Percentiles rank a stretch among this genome's conserved stretches.
Evolutionary conservation across 2,797 vertebrate genomes (phyloP).

Genomic region (Typhlichthys eigenmanni): DNA sequence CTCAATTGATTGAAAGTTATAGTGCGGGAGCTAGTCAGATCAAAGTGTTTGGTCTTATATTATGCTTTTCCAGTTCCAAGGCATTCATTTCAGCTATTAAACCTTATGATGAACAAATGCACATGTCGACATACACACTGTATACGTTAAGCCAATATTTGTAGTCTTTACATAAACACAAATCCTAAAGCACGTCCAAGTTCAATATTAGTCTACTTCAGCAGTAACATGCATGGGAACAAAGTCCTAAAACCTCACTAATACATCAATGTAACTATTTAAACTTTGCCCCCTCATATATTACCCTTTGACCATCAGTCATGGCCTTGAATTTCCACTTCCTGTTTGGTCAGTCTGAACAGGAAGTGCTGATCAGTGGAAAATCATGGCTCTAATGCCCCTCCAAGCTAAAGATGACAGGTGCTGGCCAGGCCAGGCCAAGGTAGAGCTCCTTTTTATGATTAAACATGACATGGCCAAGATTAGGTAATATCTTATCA

Average conservation of each 20-base stretch:
- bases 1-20: no score
- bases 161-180: not conserved
- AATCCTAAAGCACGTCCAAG: not conserved
- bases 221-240: not conserved
- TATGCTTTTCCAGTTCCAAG: no score
- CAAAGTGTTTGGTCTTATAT: no score
- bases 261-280: slow-evolving; percentile 23
- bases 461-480: not conserved
- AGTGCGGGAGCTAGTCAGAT: no score
- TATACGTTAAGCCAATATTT: not conserved
- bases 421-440: no score
- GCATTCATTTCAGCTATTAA: no score
- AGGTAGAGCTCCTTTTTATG: no score
- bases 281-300: slow-evolving; percentile 22
- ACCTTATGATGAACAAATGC: no score
- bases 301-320: slow-evolving; percentile 12
- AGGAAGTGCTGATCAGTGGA: slow-evolving; percentile 13
- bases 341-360: slow-evolving; percentile 31
- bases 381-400: slow-evolving; percentile 3
- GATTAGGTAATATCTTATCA: no score
- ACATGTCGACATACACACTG: no score
- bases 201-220: not conserved
- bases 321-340: slow-evolving; percentile 21
- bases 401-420: slow-evolving; percentile 4
- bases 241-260: not conserved